A percentile compares a stretch with the other conserved stretches of the same genome.
Conservation (phyloP, 1,140 invertebrate genomes). For the Habropoda laboriosa region DNA sequence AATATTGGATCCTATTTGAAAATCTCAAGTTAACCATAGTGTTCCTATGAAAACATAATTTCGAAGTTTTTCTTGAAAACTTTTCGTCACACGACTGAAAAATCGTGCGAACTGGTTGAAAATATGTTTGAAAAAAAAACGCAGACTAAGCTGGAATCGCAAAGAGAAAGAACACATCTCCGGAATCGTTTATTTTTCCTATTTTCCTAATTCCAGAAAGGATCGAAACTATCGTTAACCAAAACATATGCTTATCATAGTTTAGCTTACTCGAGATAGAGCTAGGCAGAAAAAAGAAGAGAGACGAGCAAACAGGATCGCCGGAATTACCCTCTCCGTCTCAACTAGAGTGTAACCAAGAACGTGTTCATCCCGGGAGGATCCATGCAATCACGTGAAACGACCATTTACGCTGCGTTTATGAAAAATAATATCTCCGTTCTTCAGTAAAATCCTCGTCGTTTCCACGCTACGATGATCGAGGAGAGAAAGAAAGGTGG, state of each 20-base stretch:
- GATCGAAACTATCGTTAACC: neutral
- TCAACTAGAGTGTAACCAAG: conserved; percentile 33
- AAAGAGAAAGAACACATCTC: no score
- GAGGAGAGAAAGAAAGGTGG: conserved; percentile 26
- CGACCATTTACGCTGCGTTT: conserved; percentile 61
- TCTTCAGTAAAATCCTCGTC: conserved; percentile 12
- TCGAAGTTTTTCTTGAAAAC: no score
- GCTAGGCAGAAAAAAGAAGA: neutral
- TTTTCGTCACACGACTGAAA: no score
- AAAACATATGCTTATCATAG: neutral
- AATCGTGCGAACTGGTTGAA: no score
- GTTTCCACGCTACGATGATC: conserved; percentile 36
- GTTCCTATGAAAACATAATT: no score
- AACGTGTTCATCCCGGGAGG: conserved; percentile 46
- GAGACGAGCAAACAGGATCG: neutral
- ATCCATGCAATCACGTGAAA: conserved; percentile 70
- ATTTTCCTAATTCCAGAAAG: neutral
- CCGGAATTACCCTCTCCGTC: conserved; percentile 27
- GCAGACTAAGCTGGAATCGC: no score
- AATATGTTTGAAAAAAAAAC: no score
- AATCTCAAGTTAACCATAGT: no score
- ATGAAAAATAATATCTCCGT: conserved; percentile 71
- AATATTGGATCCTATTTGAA: no score
- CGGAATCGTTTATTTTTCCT: no score
- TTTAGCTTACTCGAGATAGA: neutral